Base-by-base conservation (phyloP, 1,140 invertebrate species). In the Drosophila triauraria region DNA sequence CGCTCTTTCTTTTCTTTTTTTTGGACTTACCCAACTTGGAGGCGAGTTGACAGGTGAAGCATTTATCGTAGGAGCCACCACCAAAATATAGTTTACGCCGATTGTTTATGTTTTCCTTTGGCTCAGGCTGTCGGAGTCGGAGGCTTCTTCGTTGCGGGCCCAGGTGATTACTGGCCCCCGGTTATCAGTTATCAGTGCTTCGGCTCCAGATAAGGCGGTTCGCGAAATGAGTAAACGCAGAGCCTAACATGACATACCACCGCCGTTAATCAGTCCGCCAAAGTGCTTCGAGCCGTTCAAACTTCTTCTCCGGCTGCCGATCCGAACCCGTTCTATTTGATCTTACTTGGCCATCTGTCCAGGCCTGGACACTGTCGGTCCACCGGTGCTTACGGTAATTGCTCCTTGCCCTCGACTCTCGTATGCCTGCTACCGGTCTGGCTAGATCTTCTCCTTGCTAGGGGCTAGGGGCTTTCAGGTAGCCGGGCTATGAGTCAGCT, bases 221-320 rank as follows among this genome's bases (percentile, higher is more conserved):
- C 72, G 80, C 84, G 50, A 84, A 87, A 87, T 84, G 84, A 88
- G 85, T 87, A 87, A 88, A 84, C 78, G 68, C 47, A 40, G 43
- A 47, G 48, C 74, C 56, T 48, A 78, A 59, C 51, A 42, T 65
- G 84, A 67, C 85, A 87, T 90, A 87, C 84, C 74, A 50, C 57
- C 51, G 53, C n/a, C 32, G 85, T 81, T 87, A 87, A 87, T 87
- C 85, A 87, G 84, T 87, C 42, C 46, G 40, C 53, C 42, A 46
- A 78, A 53, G 23, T 47, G 58, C 65, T 38, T 60, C 32, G 67
- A 47, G 54, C 51, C 43, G 67, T 71, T 54, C 76, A 46, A 78
- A 61, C 67, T 53, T 7, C 56, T 42, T 38, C 32, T 60, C 17
- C 46, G 51, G 27, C 32, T 32, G 38, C 32, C 40, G 8, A 50